Conservation (phyloP, 2,113 vertebrate species). For the Ceyx margarethae region DNA sequence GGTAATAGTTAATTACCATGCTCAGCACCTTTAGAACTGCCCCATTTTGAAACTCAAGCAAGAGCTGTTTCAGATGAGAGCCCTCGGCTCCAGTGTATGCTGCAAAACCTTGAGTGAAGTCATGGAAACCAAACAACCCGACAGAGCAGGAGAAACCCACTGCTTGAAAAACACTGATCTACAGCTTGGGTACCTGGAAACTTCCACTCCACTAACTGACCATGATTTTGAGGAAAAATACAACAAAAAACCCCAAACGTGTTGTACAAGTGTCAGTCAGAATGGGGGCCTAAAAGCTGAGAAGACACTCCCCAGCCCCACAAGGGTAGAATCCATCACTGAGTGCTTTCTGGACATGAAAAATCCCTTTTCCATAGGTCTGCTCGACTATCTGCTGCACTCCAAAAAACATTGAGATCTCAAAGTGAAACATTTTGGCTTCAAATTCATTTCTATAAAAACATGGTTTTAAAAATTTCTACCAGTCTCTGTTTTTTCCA, state of each 20-base stretch:
- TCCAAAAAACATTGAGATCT: background rate
- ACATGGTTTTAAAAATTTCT: no score
- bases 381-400: background rate
- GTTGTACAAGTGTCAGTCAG: background rate
- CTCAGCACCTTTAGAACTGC: background rate
- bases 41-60: background rate
- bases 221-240: background rate
- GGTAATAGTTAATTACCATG: background rate
- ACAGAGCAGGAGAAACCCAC: background rate
- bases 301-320: background rate
- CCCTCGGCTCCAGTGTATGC: accelerated
- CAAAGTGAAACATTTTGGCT: background rate
- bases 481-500: no score
- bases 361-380: background rate
- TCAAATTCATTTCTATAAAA: no score
- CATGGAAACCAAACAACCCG: background rate
- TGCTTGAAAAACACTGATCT: background rate
- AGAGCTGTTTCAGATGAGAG: background rate
- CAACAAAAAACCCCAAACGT: no score
- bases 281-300: background rate
- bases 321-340: background rate
- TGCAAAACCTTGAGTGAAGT: background rate
- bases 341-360: background rate
- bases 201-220: background rate
- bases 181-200: background rate